Base-by-base conservation (phyloP, 2,888 invertebrate genomes). In the Polymixis flavicincta region DNA sequence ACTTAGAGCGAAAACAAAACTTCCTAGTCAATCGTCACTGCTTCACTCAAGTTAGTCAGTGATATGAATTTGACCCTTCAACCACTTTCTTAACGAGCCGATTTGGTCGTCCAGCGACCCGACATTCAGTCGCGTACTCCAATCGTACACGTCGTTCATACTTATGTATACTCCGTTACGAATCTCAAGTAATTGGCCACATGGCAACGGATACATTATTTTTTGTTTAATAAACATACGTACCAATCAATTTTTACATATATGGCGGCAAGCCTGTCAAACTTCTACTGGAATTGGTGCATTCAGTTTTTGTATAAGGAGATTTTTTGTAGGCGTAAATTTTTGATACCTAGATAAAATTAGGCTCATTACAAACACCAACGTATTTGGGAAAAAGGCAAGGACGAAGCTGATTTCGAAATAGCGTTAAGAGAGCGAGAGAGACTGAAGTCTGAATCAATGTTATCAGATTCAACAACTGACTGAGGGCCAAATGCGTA, bases 211-310 rank as follows among this genome's bases (percentile, higher is more conserved):
- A 64, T 70, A 69, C 63, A 79, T 82, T 52, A 55, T 72, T 85
- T 86, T 87, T 76, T 76, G 59, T 72, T 67, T 70, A 61, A 52
- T 57, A 78, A 69, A 73, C 70, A 73, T 75, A 69, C 71, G 61
- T 68, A 72, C 84, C 84, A 85, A 87, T 86, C 86, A 86, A 81
- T 80, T 73, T 61, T 50, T 13, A 77, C 88, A 8, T 73, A 74
- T 65, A 83, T 72, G 81, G 81, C 2, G 57, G n/a, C 22, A 63
- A 59, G 68, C 74, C 72, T 68, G 70, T 83, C 70, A 74, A 74
- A 75, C 54, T 76, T 65, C 48, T 11, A 61, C 63, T 73, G 57
- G 63, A 76, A 76, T 74, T 74, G 61, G 67, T 80, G 80, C 72
- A 74, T 17, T 50, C 5, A 54, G 50, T 66, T 85, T 76, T 86